These are phyloP conservation scores for Caenorhabditis imperialis DNA, from an alignment of 2,888 invertebrate genomes.

Conservation along the genomic window DNA sequence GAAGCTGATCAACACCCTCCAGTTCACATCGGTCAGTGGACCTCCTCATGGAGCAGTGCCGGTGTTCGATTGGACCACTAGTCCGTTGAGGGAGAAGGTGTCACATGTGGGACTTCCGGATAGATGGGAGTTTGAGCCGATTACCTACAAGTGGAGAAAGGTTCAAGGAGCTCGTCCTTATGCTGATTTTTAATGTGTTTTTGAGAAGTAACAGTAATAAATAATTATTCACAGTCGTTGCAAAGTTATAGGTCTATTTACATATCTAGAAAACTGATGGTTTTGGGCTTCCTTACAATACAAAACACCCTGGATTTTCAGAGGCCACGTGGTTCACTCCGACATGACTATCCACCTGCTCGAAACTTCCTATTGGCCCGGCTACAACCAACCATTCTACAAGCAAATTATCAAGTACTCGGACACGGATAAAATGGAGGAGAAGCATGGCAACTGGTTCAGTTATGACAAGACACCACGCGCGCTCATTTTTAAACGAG, in stretches of 20 bases:
- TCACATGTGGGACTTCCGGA: slow-evolving; percentile 60
- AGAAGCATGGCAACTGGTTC: slow-evolving; percentile 82
- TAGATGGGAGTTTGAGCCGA: slow-evolving; percentile 46
- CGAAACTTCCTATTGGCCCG: slow-evolving; percentile 84
- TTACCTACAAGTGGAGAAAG: too few species aligned
- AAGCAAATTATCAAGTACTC: slow-evolving; percentile 80
- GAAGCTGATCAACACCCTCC: slow-evolving; percentile 76
- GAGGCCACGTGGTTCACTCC: slow-evolving; percentile 69
- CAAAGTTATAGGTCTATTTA: too few species aligned
- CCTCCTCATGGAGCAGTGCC: slow-evolving; percentile 83
- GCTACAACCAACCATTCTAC: slow-evolving; percentile 83
- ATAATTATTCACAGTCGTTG: too few species aligned
- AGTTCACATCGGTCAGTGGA: slow-evolving; percentile 82
- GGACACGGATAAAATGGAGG: slow-evolving; percentile 82
- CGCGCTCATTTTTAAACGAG: slow-evolving; percentile 79
- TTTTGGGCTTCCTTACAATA: too few species aligned
- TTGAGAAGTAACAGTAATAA: too few species aligned
- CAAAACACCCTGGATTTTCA: slow-evolving; percentile 39
- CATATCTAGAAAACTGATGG: too few species aligned
- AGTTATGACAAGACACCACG: slow-evolving; percentile 78
- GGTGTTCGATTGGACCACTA: slow-evolving; percentile 86
- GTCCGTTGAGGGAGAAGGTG: slow-evolving; percentile 81
- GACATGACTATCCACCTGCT: slow-evolving; percentile 70
- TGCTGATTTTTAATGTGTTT: too few species aligned
- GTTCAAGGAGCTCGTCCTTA: too few species aligned